Conservation (phyloP, 2,113 vertebrate species). For the Craseonycteris thonglongyai region DNA sequence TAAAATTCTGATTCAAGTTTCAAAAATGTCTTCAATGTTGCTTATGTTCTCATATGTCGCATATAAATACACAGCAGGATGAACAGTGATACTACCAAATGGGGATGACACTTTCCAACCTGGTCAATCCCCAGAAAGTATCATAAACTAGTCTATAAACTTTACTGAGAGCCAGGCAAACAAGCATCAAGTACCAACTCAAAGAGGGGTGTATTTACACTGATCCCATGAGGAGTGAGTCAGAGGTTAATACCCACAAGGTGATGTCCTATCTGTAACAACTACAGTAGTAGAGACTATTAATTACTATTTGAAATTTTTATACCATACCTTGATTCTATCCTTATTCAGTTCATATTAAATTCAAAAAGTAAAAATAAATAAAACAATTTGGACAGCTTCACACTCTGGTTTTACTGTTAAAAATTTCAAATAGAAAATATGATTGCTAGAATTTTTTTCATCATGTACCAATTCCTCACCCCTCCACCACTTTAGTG, state of each 20-base stretch:
- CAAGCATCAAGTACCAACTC: background rate
- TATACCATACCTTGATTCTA: background rate
- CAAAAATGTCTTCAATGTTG: background rate
- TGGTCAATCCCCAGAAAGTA: background rate
- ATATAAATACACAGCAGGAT: background rate
- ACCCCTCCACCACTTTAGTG: background rate
- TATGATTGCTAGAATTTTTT: background rate
- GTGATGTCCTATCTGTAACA: background rate
- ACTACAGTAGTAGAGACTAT: background rate
- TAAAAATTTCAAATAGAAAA: background rate
- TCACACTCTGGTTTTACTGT: background rate
- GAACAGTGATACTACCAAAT: no score
- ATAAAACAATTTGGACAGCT: background rate
- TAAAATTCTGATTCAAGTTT: conserved; percentile 58
- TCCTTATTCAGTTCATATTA: background rate
- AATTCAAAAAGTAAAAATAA: background rate
- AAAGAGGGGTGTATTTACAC: background rate
- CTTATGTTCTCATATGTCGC: background rate
- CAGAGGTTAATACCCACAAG: background rate
- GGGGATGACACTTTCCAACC: background rate
- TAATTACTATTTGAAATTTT: background rate
- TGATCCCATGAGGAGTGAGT: background rate
- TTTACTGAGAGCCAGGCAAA: background rate
- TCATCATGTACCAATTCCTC: background rate
- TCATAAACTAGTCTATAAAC: background rate